phyloP scores from a whole-genome alignment of 1,140 invertebrate genomes.

The Drosophila mayri region DNA sequence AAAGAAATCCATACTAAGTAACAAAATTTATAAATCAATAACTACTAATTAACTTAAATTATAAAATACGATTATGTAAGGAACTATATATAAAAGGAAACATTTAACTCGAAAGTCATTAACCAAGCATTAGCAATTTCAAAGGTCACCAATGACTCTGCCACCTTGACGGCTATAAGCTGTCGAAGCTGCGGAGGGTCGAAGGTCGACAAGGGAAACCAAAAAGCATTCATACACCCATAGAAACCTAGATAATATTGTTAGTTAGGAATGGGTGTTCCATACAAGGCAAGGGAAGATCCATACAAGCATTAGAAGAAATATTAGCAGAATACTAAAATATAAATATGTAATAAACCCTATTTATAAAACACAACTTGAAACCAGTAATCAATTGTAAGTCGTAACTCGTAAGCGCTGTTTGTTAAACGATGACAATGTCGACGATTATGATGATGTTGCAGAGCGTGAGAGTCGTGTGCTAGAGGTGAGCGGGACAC shows the following conservation, averaged over 20 bases:
- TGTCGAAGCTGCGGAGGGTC: slow-evolving; percentile 15
- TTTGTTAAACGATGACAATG: slow-evolving; percentile 62
- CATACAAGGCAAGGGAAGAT: slow-evolving; percentile 27
- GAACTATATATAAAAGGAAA: slow-evolving; percentile 34
- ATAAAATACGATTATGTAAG: slow-evolving; percentile 67
- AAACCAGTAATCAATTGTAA: slow-evolving; percentile 60
- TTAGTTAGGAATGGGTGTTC: slow-evolving; percentile 52
- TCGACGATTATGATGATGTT: slow-evolving; percentile 13
- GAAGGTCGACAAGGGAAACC: slow-evolving; percentile 1
- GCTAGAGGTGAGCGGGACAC: slow-evolving; percentile 26
- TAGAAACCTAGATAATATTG: slow-evolving; percentile 61
- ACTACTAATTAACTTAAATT: slow-evolving; percentile 72
- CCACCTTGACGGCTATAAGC: slow-evolving; percentile 55
- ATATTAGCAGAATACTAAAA: slow-evolving; percentile 64
- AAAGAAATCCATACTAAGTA: slow-evolving; percentile 48
- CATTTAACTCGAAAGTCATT: slow-evolving; percentile 61
- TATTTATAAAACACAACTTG: slow-evolving; percentile 40
- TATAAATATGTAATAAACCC: slow-evolving; percentile 47
- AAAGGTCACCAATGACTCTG: slow-evolving; percentile 38
- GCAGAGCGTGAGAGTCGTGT: slow-evolving; percentile 16
- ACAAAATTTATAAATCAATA: slow-evolving; percentile 69
- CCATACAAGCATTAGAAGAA: slow-evolving; percentile 67
- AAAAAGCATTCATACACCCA: slow-evolving; percentile 47
- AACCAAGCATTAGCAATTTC: slow-evolving; percentile 60
- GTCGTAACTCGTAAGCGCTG: slow-evolving; percentile 63